Evolutionary conservation across 1,140 invertebrate genomes (phyloP).

Genomic region (Ylistrum balloti): DNA sequence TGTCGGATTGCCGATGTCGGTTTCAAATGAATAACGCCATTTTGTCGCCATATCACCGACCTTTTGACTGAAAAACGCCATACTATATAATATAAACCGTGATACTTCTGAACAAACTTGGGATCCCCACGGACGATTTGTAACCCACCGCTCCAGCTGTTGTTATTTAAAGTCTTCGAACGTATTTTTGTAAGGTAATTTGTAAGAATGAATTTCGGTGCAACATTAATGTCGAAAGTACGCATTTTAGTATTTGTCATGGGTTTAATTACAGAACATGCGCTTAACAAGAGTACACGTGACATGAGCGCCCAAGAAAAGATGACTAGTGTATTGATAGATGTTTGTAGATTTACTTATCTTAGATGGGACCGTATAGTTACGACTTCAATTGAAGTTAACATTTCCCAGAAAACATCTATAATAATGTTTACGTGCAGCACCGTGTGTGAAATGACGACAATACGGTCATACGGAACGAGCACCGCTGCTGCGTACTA

Average conservation of each 20-base stretch:
- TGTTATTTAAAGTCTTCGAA: conserved; percentile 14
- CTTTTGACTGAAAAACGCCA: too few relatives aligned
- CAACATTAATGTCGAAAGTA: not conserved
- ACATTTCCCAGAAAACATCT: not conserved
- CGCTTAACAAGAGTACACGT: not conserved
- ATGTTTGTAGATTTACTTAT: conserved; percentile 31
- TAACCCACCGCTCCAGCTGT: too few relatives aligned
- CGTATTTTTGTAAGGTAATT: not conserved
- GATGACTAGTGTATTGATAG: not conserved
- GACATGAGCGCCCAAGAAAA: not conserved
- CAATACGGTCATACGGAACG: not conserved
- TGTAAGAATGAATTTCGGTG: not conserved
- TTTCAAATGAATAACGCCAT: too few relatives aligned
- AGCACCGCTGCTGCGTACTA: not conserved
- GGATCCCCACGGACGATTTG: too few relatives aligned
- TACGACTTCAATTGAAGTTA: not conserved
- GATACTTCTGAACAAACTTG: too few relatives aligned
- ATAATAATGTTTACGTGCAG: not conserved
- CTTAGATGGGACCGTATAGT: not conserved
- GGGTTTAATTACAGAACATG: not conserved
- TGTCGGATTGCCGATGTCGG: too few relatives aligned
- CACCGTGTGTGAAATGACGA: not conserved
- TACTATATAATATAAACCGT: too few relatives aligned
- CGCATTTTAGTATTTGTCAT: not conserved
- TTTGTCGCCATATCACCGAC: too few relatives aligned